phyloP scores from a whole-genome alignment of 2,888 invertebrate genomes.

The Desoria tigrina region DNA sequence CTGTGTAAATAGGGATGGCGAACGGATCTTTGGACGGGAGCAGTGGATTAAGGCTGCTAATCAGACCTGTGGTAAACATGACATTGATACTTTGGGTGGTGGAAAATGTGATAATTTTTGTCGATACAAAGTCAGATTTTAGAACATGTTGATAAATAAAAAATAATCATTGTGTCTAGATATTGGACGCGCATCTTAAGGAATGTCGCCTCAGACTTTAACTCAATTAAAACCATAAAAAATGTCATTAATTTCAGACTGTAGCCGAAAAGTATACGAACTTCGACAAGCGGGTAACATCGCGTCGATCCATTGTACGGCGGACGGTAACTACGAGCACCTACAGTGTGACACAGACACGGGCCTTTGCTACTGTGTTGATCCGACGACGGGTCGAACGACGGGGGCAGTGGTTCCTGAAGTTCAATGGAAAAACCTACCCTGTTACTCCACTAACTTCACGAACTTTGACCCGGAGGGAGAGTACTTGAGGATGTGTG shows the following conservation, averaged over 20 bases:
- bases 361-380: conserved; percentile 53
- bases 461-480: conserved; percentile 27
- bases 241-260: conserved; percentile 38
- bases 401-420: conserved; percentile 47
- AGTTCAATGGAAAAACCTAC: conserved; percentile 46
- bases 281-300: conserved; percentile 31
- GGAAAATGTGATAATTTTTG: too few species aligned
- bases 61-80: conserved; percentile 49
- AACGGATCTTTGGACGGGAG: conserved; percentile 45
- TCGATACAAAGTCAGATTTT: too few species aligned
- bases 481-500: conserved; percentile 43
- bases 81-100: too few species aligned
- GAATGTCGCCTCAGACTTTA: too few species aligned
- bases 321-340: conserved; percentile 51
- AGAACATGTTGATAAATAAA: not conserved
- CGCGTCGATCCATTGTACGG: conserved; percentile 48
- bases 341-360: conserved; percentile 53
- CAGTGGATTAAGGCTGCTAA: conserved; percentile 27
- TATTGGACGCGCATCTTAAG: too few species aligned
- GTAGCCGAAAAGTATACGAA: conserved; percentile 42
- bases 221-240: too few species aligned
- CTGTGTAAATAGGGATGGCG: conserved; percentile 39
- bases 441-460: conserved; percentile 42
- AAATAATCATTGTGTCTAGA: too few species aligned
- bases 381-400: conserved; percentile 44